Base-by-base conservation (phyloP, 2,888 invertebrate genomes). In the Melolontha melolontha region DNA sequence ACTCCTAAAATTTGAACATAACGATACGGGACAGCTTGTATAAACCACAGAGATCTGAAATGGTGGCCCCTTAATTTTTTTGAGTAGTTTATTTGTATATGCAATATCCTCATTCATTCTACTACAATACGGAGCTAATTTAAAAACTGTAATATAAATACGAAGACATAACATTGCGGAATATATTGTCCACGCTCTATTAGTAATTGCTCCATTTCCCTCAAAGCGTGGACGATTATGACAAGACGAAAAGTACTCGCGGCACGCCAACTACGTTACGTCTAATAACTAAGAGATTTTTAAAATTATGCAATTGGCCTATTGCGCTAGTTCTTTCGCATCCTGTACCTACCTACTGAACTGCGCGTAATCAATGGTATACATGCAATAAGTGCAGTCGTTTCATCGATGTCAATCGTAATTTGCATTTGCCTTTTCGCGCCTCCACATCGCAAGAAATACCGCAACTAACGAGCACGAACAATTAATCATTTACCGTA, bases 291-390 rank as follows among this genome's bases (percentile, higher is more conserved):
- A 62, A 49, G 47, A 47, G 47, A 47, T 47, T 41, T 59, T 34
- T 29, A 62, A 62, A 54, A 54, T 40, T 34, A 62, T 47, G 59
- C 47, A 59, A 39, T 47, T 62, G 59, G 34, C 59, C 59, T 62
- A 62, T 62, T 62, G 59, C 27, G 14, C 59, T 47, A 62, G 59
- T 62, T 62, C 34, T 34, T 14, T 62, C 11, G 47, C 59, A 62
- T 62, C 59, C 59, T 62, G 59, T 47, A 62, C 16, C 34, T 47
- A 22, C 34, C 16, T 49, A 49, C 22, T 62, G 47, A 22, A 39
- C 39, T 47, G 47, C 34, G 14, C 44, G 12, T 47, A 47, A 47
- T 34, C 12, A 11, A 42, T 34, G 5, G 59, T n/a, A 16, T n/a
- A 16, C 47, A 17, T 62, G 59, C 8, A 7, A 27, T 34, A 34